Percentiles rank a stretch among this genome's conserved stretches.
Evolutionary conservation across 2,888 invertebrate species (phyloP).

Genomic region (Trisateles emortualis): DNA sequence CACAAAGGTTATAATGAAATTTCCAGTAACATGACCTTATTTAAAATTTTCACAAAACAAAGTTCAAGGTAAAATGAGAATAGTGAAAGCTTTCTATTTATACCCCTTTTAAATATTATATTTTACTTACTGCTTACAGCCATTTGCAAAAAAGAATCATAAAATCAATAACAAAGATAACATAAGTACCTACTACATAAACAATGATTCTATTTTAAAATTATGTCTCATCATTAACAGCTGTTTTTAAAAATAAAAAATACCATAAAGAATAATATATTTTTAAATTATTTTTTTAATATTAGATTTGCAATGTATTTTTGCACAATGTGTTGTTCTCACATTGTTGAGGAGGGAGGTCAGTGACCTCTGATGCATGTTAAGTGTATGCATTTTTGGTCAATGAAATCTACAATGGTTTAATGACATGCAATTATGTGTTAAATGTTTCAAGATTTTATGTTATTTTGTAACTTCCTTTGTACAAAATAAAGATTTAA

Average conservation of each 20-base stretch:
- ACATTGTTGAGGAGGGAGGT: constrained; percentile 33
- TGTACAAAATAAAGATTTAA: no score
- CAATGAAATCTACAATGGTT: background rate
- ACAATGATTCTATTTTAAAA: constrained; percentile 1
- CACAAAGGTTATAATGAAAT: background rate
- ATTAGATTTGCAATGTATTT: background rate
- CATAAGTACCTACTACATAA: background rate
- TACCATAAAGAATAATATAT: background rate
- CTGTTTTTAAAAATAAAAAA: background rate
- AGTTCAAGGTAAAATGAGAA: background rate
- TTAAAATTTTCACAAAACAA: background rate
- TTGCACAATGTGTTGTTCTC: constrained; percentile 5
- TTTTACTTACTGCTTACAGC: no score
- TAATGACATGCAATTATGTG: no score
- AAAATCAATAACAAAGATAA: background rate
- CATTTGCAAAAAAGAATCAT: background rate
- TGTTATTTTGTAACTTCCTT: no score
- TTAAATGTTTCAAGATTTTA: no score
- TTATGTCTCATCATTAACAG: background rate
- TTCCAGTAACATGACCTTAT: background rate
- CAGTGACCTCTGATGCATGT: constrained; percentile 41
- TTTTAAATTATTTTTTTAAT: background rate
- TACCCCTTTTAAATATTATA: no score
- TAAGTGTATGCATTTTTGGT: constrained; percentile 22
- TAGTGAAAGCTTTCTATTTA: background rate